Percentiles rank a stretch among this genome's conserved stretches.
Conservation (phyloP, 2,113 vertebrate species). For the Oenanthe oenanthe region DNA sequence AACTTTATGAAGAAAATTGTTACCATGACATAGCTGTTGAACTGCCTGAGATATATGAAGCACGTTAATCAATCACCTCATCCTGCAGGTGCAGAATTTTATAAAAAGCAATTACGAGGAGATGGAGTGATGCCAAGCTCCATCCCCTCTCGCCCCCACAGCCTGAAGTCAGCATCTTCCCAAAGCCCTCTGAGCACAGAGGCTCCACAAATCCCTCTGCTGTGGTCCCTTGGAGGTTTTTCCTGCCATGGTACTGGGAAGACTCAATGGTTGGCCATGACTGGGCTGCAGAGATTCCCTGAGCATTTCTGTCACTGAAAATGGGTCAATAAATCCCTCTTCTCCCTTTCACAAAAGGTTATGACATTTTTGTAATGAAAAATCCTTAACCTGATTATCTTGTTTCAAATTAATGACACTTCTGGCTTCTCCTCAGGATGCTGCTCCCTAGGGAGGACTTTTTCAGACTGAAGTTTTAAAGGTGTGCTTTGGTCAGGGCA, state of each 20-base stretch:
- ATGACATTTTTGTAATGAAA: background rate
- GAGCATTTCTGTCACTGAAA: background rate
- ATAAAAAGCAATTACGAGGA: conserved; percentile 27
- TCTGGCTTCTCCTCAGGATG: background rate
- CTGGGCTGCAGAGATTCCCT: background rate
- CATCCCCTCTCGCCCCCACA: background rate
- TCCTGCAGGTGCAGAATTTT: conserved; percentile 64
- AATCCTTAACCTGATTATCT: background rate
- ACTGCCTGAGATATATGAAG: conserved; percentile 33
- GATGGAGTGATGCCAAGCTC: conserved; percentile 17
- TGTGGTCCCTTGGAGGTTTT: background rate
- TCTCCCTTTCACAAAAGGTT: background rate
- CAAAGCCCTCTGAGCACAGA: background rate
- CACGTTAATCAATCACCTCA: conserved; percentile 39
- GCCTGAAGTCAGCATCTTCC: conserved; percentile 48
- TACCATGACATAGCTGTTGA: background rate
- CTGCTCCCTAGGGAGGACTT: background rate
- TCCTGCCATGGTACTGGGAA: background rate
- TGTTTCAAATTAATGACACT: background rate
- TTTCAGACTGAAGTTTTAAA: background rate
- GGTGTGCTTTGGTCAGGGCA: background rate
- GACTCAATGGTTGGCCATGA: accelerated
- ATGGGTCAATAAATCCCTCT: background rate
- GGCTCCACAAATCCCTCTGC: background rate
- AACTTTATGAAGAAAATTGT: conserved; percentile 29